phyloP scores from a whole-genome alignment of 2,797 vertebrate genomes.

The Chromobotia macracanthus region DNA sequence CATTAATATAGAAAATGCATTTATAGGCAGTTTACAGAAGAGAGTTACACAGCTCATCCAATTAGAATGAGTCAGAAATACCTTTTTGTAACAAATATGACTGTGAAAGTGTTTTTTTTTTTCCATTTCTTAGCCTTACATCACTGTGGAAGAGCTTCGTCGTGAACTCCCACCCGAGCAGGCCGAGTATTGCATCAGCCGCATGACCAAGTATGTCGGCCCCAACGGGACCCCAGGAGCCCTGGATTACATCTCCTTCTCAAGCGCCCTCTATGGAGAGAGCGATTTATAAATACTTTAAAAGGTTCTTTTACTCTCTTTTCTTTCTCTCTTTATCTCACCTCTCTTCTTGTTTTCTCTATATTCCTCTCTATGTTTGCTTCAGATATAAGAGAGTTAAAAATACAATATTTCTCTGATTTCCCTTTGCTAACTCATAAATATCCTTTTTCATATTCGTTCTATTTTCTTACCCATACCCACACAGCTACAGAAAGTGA shows the following conservation, averaged over 20 bases:
- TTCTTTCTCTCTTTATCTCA: conserved; percentile 1
- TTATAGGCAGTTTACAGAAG: too few relatives aligned
- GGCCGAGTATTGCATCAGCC: conserved; percentile 90
- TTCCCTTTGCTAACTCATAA: neutral
- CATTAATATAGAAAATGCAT: too few relatives aligned
- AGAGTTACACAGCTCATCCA: neutral
- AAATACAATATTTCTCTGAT: neutral
- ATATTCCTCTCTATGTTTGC: neutral
- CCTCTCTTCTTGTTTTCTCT: neutral
- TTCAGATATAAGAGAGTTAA: neutral
- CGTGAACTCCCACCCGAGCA: conserved; percentile 87
- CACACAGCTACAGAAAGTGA: conserved; percentile 1
- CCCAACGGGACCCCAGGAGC: conserved; percentile 74
- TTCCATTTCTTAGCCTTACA: conserved; percentile 78
- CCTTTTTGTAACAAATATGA: neutral
- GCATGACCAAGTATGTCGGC: conserved; percentile 84
- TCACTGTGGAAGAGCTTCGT: conserved; percentile 87
- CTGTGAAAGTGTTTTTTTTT: neutral
- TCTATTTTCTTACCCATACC: neutral
- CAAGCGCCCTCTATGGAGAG: conserved; percentile 90
- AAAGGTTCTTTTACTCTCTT: neutral
- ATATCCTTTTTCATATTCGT: neutral
- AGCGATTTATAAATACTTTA: conserved; percentile 84
- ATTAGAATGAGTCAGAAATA: neutral
- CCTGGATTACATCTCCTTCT: conserved; percentile 93